Evolutionary conservation across 2,888 invertebrate species (phyloP).

Genomic region (Cephalotes varians): DNA sequence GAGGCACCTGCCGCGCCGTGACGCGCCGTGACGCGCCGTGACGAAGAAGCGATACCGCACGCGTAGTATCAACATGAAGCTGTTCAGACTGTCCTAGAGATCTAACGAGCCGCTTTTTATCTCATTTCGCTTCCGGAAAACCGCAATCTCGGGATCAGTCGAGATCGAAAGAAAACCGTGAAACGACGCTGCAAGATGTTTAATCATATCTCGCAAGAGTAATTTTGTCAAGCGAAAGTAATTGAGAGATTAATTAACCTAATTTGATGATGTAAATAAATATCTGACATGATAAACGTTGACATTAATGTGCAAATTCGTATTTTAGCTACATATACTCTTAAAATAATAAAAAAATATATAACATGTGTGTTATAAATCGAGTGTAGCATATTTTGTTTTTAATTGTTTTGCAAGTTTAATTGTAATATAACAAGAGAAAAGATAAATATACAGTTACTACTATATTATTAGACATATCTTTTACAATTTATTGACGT

Average conservation of each 20-base stretch:
- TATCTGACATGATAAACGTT: background rate
- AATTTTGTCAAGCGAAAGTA: background rate
- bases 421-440: background rate
- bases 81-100: background rate
- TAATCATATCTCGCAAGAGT: background rate
- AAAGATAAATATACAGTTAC: background rate
- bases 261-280: background rate
- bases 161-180: background rate
- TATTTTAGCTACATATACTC: background rate
- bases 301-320: background rate
- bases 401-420: background rate
- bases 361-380: background rate
- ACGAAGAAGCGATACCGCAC: slow-evolving; percentile 25
- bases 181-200: background rate
- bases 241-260: background rate
- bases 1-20: slow-evolving; percentile 70
- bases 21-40: slow-evolving; percentile 35
- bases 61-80: background rate
- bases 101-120: background rate
- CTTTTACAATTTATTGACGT: too few relatives aligned
- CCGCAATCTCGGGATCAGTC: background rate
- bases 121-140: background rate
- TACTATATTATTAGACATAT: too few relatives aligned
- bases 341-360: background rate
- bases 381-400: background rate